Evolutionary conservation across 2,888 invertebrate genomes (phyloP).

Genomic region (Mimachlamys varia): DNA sequence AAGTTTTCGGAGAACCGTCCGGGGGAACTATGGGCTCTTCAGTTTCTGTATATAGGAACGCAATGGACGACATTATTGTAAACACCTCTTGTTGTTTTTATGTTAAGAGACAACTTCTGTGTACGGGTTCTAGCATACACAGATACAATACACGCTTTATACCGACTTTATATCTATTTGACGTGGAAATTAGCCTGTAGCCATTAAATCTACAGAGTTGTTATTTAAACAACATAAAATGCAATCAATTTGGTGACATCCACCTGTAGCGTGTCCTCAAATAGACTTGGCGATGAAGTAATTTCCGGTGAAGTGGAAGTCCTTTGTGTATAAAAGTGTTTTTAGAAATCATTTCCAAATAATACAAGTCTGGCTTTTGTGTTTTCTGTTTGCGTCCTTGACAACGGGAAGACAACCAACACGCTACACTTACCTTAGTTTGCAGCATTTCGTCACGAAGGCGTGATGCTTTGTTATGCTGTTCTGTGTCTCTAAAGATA

Average conservation of each 20-base stretch:
- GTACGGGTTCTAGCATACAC: no score
- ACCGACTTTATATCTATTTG: no score
- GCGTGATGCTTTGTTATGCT: not conserved
- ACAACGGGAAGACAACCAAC: not conserved
- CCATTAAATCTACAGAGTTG: not conserved
- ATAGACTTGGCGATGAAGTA: not conserved
- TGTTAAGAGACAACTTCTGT: no score
- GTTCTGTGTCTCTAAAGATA: not conserved
- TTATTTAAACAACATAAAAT: constrained; percentile 11
- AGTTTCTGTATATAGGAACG: no score
- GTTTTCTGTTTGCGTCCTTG: not conserved
- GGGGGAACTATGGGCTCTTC: no score
- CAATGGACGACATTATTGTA: no score
- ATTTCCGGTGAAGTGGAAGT: constrained; percentile 9
- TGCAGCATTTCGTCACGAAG: not conserved
- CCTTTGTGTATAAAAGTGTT: not conserved
- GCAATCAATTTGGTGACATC: not conserved
- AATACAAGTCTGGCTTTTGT: not conserved
- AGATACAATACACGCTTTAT: no score
- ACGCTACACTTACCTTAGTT: not conserved
- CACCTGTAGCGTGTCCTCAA: not conserved
- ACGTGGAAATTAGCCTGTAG: not conserved
- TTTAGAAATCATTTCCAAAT: not conserved
- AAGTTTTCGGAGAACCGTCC: no score
- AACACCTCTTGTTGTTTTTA: no score